Evolutionary conservation across 2,113 vertebrate species (phyloP).

Genomic region (Aplodontia rufa): DNA sequence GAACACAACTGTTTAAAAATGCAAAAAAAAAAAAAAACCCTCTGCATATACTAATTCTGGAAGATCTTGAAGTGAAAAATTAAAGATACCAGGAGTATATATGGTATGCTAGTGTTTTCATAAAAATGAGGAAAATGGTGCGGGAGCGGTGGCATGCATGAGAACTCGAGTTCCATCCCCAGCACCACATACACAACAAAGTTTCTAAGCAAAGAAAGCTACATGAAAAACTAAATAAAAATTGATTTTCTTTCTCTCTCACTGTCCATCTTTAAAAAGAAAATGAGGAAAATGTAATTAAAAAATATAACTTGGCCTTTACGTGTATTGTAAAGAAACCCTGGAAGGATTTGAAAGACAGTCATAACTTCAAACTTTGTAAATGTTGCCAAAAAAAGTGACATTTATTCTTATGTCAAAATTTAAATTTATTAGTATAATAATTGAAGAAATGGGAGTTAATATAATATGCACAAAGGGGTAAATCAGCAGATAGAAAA

Average conservation of each 20-base stretch:
- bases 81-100: neutral
- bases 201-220: too few species aligned
- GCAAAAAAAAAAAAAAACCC: neutral
- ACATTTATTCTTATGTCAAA: neutral
- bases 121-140: neutral
- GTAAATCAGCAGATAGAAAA: neutral
- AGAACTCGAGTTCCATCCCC: too few species aligned
- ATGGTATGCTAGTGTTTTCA: neutral
- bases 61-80: neutral
- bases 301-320: neutral
- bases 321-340: neutral
- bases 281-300: constrained; percentile 3
- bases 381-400: neutral
- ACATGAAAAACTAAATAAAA: too few species aligned
- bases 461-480: neutral
- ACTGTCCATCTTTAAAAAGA: too few species aligned
- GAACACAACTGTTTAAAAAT: constrained; percentile 6
- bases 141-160: too few species aligned
- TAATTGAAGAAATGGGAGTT: neutral
- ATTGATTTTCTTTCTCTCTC: too few species aligned
- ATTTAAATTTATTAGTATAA: constrained; percentile 6
- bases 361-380: neutral
- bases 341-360: neutral
- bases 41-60: neutral
- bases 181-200: too few species aligned